A percentile compares a stretch with the other conserved stretches of the same genome.
Conservation (phyloP, 2,797 vertebrate genomes). For the Protosalanx chinensis region DNA sequence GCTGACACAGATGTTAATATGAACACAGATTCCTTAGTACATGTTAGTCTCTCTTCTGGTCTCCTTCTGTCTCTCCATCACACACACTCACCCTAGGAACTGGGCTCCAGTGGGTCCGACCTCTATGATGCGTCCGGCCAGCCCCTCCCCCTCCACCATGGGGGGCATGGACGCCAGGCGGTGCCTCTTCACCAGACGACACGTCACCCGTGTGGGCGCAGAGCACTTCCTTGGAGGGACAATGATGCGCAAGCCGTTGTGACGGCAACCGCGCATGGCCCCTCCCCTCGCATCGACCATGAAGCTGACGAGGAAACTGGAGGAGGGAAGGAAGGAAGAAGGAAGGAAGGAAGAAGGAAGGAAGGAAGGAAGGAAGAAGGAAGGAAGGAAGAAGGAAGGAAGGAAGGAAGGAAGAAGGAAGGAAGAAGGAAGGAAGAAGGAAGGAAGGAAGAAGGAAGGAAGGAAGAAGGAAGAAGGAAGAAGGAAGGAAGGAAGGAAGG, state of each 20-base stretch:
- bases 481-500: too few species aligned
- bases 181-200: constrained; percentile 94
- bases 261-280: constrained; percentile 97
- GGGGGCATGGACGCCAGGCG: constrained; percentile 96
- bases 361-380: too few species aligned
- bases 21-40: too few species aligned
- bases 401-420: too few species aligned
- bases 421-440: too few species aligned
- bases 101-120: constrained; percentile 96
- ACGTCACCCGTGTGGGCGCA: constrained; percentile 94
- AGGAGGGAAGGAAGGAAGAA: not conserved
- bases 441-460: too few species aligned
- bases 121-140: constrained; percentile 92
- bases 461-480: too few species aligned
- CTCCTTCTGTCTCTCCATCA: not conserved
- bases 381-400: too few species aligned
- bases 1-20: not conserved
- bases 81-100: constrained; percentile 84
- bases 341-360: not conserved
- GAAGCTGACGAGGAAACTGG: constrained; percentile 97
- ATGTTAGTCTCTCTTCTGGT: not conserved
- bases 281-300: constrained; percentile 98
- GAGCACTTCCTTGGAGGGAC: constrained; percentile 96
- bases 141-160: constrained; percentile 94
- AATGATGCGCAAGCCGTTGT: constrained; percentile 95